phyloP scores from a whole-genome alignment of 2,797 vertebrate species.

The Mus spretus region DNA sequence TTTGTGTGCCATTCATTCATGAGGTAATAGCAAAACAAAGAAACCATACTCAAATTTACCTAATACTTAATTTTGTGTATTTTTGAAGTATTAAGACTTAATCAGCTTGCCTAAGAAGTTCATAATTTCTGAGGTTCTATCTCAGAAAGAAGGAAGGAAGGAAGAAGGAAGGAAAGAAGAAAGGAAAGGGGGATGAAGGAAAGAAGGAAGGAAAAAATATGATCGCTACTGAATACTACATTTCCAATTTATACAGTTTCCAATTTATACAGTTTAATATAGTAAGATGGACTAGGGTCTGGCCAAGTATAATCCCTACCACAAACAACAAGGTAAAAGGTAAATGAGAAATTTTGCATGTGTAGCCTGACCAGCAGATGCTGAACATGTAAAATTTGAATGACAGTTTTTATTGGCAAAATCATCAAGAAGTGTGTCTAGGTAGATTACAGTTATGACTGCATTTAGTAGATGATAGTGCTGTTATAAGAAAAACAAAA shows the following conservation, averaged over 20 bases:
- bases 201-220: background rate
- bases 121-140: background rate
- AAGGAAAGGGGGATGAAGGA: background rate
- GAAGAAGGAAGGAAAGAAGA: background rate
- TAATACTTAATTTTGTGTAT: background rate
- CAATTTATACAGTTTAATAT: background rate
- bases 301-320: background rate
- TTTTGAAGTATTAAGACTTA: background rate
- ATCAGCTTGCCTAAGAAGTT: background rate
- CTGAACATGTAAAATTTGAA: background rate
- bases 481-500: no score
- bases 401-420: background rate
- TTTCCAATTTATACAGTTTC: background rate
- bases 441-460: background rate
- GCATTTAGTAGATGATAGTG: background rate
- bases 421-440: background rate
- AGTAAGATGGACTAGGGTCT: background rate
- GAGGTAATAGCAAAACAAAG: background rate
- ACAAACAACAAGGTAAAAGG: background rate
- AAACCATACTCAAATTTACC: background rate
- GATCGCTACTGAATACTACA: background rate
- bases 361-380: background rate
- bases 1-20: background rate
- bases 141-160: background rate
- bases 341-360: background rate